Evolutionary conservation across 2,797 vertebrate species (phyloP), one percentile per base, ranked within the genome.

Genomic region (Anas bernieri): DNA sequence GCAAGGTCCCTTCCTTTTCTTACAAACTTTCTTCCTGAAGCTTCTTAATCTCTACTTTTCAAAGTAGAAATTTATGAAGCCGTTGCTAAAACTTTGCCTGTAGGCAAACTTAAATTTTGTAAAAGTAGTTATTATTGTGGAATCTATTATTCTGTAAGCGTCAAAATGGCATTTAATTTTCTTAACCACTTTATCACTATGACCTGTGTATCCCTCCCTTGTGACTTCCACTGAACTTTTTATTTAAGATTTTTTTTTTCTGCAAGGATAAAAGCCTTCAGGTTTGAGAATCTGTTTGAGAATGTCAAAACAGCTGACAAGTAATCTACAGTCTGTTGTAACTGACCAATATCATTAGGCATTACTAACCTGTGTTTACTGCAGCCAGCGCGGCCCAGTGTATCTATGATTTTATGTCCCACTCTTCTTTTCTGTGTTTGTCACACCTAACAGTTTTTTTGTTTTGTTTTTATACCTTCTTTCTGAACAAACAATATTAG

Each of bases 1-100:
- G 46, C 78, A 94, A 94, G 91, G 85, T 92, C 80, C 67, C 25
- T 46, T 33, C 18, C 83, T 93, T 86, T 86, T 86, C 67, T 50
- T 58, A 16, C n/a, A 8, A 1, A 50, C 25, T 30, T 80, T 89
- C 74, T n/a, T 70, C 6, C 35, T 75, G 61, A 75, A 87, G 58
- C 82, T 92, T 86, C 43, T 41, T 90, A 28, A 56, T 77, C 28
- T 91, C 12, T 52, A 35, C 55, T 22, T 86, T 73, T n/a, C 76
- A 23, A 86, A 92, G 26, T 4, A 69, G 62, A 46, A 66, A 50
- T 90, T 43, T 55, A 50, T 67, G 39, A 64, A 72, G 59, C 30
- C 12, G 2, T 37, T 52, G 66, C 48, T 50, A 59, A 83, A 93
- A 4, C 21, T 26, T 73, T 45, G 59, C 70, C 77, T 83, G 45